These are phyloP conservation scores for Epinephelus fuscoguttatus DNA, from an alignment of 2,113 vertebrate species.

Conservation along the genomic window DNA sequence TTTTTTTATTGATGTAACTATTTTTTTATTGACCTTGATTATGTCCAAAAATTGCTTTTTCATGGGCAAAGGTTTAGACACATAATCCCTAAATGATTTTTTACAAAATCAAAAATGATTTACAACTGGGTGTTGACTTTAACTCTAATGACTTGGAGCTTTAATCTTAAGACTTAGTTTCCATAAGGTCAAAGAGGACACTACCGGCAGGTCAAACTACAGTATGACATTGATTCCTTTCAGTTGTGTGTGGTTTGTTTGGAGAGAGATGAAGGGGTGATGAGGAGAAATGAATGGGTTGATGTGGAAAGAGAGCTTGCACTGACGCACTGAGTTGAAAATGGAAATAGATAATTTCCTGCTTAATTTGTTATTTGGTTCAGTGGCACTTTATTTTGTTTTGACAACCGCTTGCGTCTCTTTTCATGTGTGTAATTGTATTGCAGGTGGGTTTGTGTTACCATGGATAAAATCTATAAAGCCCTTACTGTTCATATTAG, in stretches of 20 bases:
- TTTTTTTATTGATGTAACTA: too few species aligned
- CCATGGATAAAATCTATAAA: neutral
- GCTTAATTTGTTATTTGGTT: neutral
- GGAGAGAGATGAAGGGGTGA: neutral
- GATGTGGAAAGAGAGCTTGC: neutral
- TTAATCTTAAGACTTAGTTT: too few species aligned
- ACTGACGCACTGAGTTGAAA: neutral
- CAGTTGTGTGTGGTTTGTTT: neutral
- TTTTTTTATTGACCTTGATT: neutral
- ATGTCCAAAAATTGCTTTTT: too few species aligned
- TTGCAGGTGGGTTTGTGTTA: too few species aligned
- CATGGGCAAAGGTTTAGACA: neutral
- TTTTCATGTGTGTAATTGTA: neutral
- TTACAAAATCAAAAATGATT: too few species aligned
- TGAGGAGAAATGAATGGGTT: neutral
- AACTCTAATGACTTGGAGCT: too few species aligned
- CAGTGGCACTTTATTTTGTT: neutral
- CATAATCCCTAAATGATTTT: too few species aligned
- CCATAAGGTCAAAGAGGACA: too few species aligned
- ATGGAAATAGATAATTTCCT: constrained; percentile 1
- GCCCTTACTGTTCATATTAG: too few species aligned
- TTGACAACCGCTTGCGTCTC: neutral
- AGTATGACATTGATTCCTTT: neutral
- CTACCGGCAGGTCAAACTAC: neutral
- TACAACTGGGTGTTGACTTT: too few species aligned